Conservation (phyloP, 2,113 vertebrate species). For the Hemiprocne comata region DNA sequence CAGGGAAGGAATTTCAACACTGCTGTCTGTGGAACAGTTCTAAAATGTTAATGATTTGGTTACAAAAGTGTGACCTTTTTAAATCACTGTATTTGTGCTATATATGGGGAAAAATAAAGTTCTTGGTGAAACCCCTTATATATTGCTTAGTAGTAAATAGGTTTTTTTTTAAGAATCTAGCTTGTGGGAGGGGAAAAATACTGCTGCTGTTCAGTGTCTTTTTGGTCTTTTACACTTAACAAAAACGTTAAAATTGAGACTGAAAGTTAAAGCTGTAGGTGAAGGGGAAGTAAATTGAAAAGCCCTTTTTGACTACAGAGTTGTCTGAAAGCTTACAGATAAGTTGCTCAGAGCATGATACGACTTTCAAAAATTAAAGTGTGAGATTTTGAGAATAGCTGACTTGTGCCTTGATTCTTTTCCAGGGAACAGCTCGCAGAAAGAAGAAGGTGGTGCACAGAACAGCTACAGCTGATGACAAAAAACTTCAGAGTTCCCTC, state of each 20-base stretch:
- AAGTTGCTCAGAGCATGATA: background rate
- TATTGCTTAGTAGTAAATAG: background rate
- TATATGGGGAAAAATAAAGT: background rate
- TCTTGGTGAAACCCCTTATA: too few relatives aligned
- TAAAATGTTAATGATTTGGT: background rate
- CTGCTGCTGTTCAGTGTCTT: background rate
- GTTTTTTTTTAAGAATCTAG: background rate
- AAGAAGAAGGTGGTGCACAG: conserved; percentile 99
- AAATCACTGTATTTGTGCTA: background rate
- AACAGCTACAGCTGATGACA: conserved; percentile 97
- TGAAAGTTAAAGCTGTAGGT: background rate
- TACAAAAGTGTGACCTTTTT: background rate
- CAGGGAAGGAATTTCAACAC: background rate
- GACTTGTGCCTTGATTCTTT: conserved; percentile 20
- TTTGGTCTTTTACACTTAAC: background rate
- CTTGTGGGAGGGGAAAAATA: background rate
- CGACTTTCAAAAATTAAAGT: background rate
- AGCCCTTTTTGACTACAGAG: background rate
- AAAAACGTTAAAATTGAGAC: background rate
- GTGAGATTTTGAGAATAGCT: background rate
- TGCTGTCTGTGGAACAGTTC: background rate
- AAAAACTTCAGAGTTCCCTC: conserved; percentile 97
- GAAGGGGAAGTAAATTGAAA: background rate
- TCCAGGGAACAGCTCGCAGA: conserved; percentile 94
- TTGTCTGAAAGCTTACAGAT: background rate